These are phyloP conservation scores for Ganaspis brasiliensis DNA, from an alignment of 2,888 invertebrate genomes.

Conservation along the genomic window DNA sequence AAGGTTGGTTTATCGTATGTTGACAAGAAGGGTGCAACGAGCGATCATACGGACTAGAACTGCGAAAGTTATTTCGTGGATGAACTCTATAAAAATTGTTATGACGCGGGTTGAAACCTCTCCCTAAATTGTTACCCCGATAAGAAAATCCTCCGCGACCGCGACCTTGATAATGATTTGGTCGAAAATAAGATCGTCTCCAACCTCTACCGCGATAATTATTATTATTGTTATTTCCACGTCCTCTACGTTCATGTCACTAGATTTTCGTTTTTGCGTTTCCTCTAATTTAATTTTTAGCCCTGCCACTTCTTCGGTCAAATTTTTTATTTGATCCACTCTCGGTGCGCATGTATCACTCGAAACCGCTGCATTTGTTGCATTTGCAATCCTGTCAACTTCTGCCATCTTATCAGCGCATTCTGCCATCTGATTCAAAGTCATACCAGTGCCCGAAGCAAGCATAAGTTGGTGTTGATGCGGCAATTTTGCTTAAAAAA, in stretches of 20 bases:
- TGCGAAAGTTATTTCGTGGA: not conserved
- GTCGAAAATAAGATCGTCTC: not conserved
- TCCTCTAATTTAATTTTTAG: not conserved
- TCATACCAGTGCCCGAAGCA: too few species aligned
- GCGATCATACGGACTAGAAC: not conserved
- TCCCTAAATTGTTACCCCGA: not conserved
- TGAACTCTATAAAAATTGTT: not conserved
- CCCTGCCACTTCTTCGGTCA: too few species aligned
- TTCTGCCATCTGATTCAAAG: too few species aligned
- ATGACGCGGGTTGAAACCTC: not conserved
- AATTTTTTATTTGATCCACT: too few species aligned
- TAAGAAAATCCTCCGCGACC: slow-evolving; percentile 2
- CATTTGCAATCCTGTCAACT: too few species aligned
- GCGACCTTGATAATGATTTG: not conserved
- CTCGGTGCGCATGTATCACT: too few species aligned
- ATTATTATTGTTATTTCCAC: slow-evolving; percentile 4
- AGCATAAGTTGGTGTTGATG: too few species aligned
- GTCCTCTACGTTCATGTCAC: slow-evolving; percentile 1
- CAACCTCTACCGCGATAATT: not conserved
- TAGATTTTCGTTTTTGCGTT: not conserved
- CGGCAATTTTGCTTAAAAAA: too few species aligned
- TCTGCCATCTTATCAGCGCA: not conserved
- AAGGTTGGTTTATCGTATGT: not conserved
- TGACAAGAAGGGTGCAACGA: not conserved
- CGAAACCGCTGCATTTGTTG: too few species aligned